Percentiles rank a stretch among this genome's conserved stretches.
These are phyloP conservation scores for Agrochola lota DNA, from an alignment of 2,888 invertebrate genomes.

Conservation along the genomic window DNA sequence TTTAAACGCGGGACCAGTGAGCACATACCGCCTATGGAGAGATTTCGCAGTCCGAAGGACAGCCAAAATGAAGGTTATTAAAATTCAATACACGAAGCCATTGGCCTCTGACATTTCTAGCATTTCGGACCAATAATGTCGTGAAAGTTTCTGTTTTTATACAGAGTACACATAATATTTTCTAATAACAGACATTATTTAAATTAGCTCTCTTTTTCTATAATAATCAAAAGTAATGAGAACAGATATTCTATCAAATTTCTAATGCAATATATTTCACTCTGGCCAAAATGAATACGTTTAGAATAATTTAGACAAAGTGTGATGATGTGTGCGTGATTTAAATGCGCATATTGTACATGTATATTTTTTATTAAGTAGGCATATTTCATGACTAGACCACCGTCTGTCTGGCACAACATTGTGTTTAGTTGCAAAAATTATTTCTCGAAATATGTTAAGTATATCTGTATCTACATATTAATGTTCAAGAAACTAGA, in stretches of 20 bases:
- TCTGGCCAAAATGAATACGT: background rate
- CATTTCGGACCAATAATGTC: conserved; percentile 24
- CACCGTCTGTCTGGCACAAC: background rate
- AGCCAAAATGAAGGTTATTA: conserved; percentile 29
- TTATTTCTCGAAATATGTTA: conserved; percentile 11
- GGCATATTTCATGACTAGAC: background rate
- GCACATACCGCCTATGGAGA: background rate
- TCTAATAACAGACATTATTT: conserved; percentile 19
- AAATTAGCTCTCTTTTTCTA: conserved; percentile 30
- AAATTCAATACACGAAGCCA: conserved; percentile 42
- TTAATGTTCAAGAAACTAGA: conserved; percentile 22
- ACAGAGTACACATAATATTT: conserved; percentile 12
- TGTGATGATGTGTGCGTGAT: background rate
- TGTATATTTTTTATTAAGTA: background rate
- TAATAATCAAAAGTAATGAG: conserved; percentile 2
- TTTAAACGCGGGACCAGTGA: background rate
- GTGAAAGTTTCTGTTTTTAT: conserved; percentile 35
- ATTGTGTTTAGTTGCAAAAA: conserved; percentile 20
- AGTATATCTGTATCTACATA: conserved; percentile 14
- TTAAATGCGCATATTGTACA: conserved; percentile 1
- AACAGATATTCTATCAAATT: conserved; percentile 9
- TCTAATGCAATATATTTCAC: conserved; percentile 1
- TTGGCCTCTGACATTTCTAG: conserved; percentile 44
- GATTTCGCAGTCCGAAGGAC: conserved; percentile 28
- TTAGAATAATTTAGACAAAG: background rate